These are phyloP conservation scores for Sycophila texana DNA, from an alignment of 2,888 invertebrate genomes.

Conservation along the genomic window DNA sequence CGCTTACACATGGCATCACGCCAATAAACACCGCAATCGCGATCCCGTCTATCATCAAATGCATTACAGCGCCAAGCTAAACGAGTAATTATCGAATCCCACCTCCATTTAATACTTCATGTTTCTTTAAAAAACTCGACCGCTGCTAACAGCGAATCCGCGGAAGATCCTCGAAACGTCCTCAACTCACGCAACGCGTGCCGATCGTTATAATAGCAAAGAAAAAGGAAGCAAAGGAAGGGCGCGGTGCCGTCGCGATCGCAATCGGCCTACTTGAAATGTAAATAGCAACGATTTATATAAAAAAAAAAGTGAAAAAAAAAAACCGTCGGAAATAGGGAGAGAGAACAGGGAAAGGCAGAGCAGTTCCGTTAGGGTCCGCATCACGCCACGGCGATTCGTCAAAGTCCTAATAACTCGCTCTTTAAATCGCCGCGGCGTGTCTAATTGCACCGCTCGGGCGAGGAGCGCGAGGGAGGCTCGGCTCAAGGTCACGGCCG, in stretches of 20 bases:
- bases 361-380: conserved; percentile 35
- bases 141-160: no score
- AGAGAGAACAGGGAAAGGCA: no score
- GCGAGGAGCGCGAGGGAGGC: conserved; percentile 7
- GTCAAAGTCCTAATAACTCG: conserved; percentile 44
- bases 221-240: background rate
- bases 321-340: background rate
- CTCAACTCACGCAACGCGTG: background rate
- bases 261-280: conserved; percentile 12
- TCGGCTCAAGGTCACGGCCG: conserved; percentile 47
- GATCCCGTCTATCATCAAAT: no score
- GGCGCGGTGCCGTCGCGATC: no score
- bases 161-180: no score
- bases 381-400: conserved; percentile 30
- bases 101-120: no score
- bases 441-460: conserved; percentile 42
- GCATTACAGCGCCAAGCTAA: no score
- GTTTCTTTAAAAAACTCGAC: no score
- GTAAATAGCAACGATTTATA: conserved; percentile 23
- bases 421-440: conserved; percentile 45
- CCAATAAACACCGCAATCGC: no score
- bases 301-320: background rate
- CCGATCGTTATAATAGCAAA: background rate
- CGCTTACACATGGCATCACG: no score
- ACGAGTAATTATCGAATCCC: no score